These are phyloP conservation scores for Tenthredo distinguenda DNA, from an alignment of 2,888 invertebrate genomes.

Conservation along the genomic window DNA sequence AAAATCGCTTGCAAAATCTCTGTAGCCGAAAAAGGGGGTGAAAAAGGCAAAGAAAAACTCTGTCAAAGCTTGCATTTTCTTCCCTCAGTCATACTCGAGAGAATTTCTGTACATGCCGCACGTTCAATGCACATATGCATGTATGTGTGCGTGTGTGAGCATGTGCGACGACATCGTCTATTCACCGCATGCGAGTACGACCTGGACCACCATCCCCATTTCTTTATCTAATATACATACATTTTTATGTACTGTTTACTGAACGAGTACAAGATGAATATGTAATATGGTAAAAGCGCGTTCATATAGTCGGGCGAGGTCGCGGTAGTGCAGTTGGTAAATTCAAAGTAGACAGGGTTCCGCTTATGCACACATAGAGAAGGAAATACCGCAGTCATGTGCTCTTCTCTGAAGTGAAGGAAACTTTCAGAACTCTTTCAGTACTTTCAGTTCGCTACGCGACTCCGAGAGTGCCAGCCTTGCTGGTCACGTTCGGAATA, in stretches of 20 bases:
- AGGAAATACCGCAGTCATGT: slow-evolving; percentile 5
- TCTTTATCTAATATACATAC: slow-evolving; percentile 1
- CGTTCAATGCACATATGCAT: background rate
- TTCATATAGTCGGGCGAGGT: background rate
- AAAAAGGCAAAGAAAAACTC: background rate
- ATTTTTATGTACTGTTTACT: slow-evolving; percentile 27
- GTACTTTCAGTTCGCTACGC: background rate
- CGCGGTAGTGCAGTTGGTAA: slow-evolving; percentile 19
- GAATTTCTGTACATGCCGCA: background rate
- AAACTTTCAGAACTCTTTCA: background rate
- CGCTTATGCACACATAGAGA: background rate
- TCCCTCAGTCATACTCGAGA: background rate
- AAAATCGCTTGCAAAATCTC: background rate
- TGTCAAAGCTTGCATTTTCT: background rate
- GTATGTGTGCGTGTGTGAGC: background rate
- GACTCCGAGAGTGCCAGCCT: background rate
- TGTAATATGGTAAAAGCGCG: slow-evolving; percentile 17
- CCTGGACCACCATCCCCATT: background rate
- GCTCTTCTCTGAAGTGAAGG: background rate
- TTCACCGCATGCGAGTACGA: slow-evolving; percentile 9
- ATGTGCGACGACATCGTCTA: slow-evolving; percentile 14
- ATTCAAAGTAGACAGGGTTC: slow-evolving; percentile 28
- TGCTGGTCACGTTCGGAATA: background rate
- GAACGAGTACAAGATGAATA: slow-evolving; percentile 22
- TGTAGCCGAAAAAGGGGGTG: background rate